Conservation (phyloP, 2,113 vertebrate species). For the Sylvietta virens region DNA sequence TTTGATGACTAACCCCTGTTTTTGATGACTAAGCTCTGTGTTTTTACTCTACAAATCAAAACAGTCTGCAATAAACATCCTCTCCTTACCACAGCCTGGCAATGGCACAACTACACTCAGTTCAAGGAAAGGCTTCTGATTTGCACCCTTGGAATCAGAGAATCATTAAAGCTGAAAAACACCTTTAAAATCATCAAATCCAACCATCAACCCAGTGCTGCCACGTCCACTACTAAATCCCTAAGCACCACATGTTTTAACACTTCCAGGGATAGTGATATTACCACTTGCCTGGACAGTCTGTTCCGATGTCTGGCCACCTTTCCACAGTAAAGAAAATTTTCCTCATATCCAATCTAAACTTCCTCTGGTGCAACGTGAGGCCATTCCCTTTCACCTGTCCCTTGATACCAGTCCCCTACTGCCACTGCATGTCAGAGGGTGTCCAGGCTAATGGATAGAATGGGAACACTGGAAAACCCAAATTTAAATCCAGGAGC, state of each 20-base stretch:
- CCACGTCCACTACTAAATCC: neutral
- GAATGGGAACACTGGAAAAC: neutral
- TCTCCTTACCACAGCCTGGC: neutral
- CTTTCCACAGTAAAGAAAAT: neutral
- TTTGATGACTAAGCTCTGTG: conserved; percentile 55
- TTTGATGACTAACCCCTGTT: conserved; percentile 48
- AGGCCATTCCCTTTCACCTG: neutral
- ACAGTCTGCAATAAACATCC: neutral
- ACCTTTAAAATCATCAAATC: neutral
- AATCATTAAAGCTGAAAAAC: neutral
- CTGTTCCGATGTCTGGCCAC: neutral
- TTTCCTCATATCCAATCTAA: neutral
- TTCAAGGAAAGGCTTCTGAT: neutral
- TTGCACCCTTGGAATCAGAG: neutral
- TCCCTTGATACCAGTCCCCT: neutral
- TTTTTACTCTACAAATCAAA: conserved; percentile 1
- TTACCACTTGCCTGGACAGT: neutral
- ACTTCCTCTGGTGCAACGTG: neutral
- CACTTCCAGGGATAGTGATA: neutral
- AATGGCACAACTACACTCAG: neutral
- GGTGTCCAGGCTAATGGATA: neutral
- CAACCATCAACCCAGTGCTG: neutral
- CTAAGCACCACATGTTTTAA: neutral
- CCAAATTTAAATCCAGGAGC: neutral
- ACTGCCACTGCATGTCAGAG: neutral